A percentile compares a stretch with the other conserved stretches of the same genome.
phyloP scores from a whole-genome alignment of 53 echinoderm and acorn worm genomes.

The Henricia sp. region DNA sequence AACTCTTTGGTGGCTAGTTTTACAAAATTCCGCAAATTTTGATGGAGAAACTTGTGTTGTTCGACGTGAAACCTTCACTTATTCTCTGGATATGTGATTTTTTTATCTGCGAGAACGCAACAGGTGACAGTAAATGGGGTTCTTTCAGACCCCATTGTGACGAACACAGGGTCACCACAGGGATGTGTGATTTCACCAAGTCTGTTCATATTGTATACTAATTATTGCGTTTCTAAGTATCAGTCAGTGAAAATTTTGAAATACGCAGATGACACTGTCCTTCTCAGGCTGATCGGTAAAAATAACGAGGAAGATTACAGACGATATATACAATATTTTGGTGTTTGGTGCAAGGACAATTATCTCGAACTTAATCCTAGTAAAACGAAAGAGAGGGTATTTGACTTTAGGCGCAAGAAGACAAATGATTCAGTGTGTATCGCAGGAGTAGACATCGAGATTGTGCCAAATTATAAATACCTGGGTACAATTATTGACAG shows the following conservation, averaged over 20 bases:
- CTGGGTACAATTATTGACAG: neutral
- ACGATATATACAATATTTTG: neutral
- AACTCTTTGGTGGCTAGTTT: too few relatives aligned
- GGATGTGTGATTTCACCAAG: conserved; percentile 19
- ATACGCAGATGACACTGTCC: conserved; percentile 26
- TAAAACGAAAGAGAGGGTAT: neutral
- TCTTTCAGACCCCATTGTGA: neutral
- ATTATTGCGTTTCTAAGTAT: neutral
- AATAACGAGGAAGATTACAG: neutral
- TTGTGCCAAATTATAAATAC: neutral
- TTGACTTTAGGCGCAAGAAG: neutral
- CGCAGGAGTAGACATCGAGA: neutral
- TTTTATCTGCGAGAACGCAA: conserved; percentile 23
- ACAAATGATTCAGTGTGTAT: neutral
- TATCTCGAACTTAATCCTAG: too few relatives aligned
- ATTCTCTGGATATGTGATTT: conserved; percentile 7
- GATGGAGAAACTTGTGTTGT: neutral
- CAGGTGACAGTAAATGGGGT: conserved; percentile 7
- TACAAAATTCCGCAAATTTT: neutral
- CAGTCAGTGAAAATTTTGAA: neutral
- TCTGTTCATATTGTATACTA: conserved; percentile 30
- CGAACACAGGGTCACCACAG: conserved; percentile 16
- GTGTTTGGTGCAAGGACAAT: neutral
- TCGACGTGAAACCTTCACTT: neutral
- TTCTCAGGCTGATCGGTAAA: conserved; percentile 7